These are phyloP conservation scores for Leptopilina drosophilae DNA, from an alignment of 2,888 invertebrate species.

Conservation along the genomic window DNA sequence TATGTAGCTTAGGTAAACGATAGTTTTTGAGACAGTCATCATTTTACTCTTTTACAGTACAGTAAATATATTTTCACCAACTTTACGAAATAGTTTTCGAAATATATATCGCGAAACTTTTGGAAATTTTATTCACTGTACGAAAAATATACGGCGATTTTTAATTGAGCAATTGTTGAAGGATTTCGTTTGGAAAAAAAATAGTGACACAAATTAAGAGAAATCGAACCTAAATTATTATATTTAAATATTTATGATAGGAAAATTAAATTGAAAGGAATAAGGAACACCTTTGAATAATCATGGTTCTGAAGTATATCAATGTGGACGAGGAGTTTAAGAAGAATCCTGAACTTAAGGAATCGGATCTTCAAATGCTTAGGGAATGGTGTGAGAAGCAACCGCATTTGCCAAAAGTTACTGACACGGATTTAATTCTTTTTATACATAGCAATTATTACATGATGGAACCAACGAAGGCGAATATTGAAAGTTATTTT, in stretches of 20 bases:
- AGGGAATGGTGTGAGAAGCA: conserved; percentile 83
- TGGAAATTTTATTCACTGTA: no score
- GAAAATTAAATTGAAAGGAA: no score
- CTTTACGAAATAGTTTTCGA: no score
- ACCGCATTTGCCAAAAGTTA: conserved; percentile 81
- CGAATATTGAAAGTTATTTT: conserved; percentile 83
- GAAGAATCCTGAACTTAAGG: conserved; percentile 81
- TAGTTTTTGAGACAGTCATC: background rate
- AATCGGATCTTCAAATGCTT: conserved; percentile 81
- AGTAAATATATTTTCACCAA: no score
- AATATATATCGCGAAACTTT: no score
- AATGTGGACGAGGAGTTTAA: conserved; percentile 80
- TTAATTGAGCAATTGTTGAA: no score
- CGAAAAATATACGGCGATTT: no score
- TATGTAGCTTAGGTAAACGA: background rate
- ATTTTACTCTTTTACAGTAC: background rate
- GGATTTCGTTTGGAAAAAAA: no score
- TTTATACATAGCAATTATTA: conserved; percentile 85
- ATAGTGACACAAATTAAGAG: no score
- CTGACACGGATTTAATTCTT: conserved; percentile 81
- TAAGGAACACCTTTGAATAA: background rate
- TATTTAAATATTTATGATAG: no score
- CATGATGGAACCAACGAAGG: conserved; percentile 84
- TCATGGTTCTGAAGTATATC: background rate
- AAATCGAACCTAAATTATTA: no score